phyloP scores from a whole-genome alignment of 2,113 vertebrate species.

The Microcebus tavaratra region DNA sequence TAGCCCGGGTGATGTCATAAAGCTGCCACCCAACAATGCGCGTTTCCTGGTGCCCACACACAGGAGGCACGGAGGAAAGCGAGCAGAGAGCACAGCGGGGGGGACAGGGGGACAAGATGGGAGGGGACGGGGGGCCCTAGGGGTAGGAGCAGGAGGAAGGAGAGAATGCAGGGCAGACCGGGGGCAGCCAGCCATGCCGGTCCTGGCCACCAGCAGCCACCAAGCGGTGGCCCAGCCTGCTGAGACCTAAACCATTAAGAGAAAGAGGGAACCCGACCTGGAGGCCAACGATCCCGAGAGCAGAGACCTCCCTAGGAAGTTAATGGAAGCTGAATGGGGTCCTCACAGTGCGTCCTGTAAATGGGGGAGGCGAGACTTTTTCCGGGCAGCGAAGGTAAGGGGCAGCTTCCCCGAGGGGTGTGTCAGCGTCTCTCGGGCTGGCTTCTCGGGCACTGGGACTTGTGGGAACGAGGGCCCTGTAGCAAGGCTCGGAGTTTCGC shows the following conservation, averaged over 20 bases:
- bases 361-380: background rate
- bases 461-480: background rate
- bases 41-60: background rate
- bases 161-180: background rate
- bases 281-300: background rate
- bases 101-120: background rate
- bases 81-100: background rate
- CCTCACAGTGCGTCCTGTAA: background rate
- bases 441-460: background rate
- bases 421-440: accelerated
- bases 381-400: slow-evolving; percentile 37
- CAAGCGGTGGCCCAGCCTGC: background rate
- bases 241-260: background rate
- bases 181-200: background rate
- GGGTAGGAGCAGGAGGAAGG: background rate
- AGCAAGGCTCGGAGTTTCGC: accelerated
- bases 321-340: background rate
- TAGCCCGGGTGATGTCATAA: background rate
- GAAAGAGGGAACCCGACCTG: background rate
- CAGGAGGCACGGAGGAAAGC: background rate
- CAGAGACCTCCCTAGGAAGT: background rate
- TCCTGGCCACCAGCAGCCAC: background rate
- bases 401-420: accelerated
- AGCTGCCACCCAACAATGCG: slow-evolving; percentile 12
- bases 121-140: background rate